Evolutionary conservation across 2,888 invertebrate species (phyloP).

Genomic region (Orchesellides sinensis): DNA sequence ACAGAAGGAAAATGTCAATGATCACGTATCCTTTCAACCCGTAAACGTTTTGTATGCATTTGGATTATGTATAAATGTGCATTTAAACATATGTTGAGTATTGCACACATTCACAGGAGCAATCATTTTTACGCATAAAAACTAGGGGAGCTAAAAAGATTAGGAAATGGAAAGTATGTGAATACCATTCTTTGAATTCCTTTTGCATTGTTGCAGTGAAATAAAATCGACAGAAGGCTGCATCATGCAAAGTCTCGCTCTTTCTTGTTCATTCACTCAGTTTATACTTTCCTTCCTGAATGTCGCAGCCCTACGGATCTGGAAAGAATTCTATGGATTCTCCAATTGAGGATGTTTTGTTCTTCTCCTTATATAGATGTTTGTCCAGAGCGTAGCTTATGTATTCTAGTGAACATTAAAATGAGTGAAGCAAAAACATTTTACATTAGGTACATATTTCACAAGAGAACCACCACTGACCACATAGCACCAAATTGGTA

Average conservation of each 20-base stretch:
- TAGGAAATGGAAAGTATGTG: conserved; percentile 10
- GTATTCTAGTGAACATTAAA: no score
- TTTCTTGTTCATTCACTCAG: neutral
- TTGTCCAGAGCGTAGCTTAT: no score
- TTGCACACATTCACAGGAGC: neutral
- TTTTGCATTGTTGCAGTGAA: conserved; percentile 9
- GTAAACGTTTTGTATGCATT: neutral
- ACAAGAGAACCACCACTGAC: no score
- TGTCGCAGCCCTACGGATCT: no score
- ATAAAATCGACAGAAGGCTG: conserved; percentile 18
- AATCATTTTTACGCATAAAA: neutral
- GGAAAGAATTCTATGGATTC: no score
- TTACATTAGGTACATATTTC: no score
- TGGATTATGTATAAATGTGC: neutral
- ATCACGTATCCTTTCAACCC: neutral
- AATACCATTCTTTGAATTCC: conserved; percentile 29
- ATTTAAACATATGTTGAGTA: neutral
- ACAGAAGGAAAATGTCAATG: neutral
- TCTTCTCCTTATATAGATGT: no score
- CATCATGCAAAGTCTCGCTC: neutral
- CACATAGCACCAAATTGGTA: no score
- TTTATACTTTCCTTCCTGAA: neutral
- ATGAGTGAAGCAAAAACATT: no score
- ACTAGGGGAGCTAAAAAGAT: neutral
- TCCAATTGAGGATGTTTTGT: no score